A percentile compares a stretch with the other conserved stretches of the same genome.
phyloP scores from a whole-genome alignment of 2,113 vertebrate genomes.

The Halcyon malimbica region DNA sequence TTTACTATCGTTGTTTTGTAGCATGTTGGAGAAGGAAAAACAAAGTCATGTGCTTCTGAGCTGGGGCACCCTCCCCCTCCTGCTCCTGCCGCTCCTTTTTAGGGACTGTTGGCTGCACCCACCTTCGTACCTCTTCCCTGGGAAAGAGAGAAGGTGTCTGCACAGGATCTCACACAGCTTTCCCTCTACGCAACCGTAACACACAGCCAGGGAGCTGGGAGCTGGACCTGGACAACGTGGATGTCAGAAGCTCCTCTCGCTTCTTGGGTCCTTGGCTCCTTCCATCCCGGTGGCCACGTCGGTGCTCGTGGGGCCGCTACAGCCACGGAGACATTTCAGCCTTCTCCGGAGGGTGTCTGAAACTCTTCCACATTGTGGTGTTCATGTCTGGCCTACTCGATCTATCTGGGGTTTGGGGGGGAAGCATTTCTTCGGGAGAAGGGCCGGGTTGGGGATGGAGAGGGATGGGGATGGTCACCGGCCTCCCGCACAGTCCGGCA shows the following conservation, averaged over 20 bases:
- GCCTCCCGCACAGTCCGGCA: background rate
- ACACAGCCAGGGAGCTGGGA: background rate
- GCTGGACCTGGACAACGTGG: rapidly evolving
- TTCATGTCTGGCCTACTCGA: background rate
- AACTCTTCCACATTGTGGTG: background rate
- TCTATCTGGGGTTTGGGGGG: background rate
- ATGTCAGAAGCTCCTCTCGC: background rate
- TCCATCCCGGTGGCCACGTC: rapidly evolving
- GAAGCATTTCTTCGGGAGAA: background rate
- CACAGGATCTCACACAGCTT: background rate
- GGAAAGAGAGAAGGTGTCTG: background rate
- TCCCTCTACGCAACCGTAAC: rapidly evolving
- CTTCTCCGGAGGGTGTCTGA: background rate
- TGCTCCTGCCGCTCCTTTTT: background rate
- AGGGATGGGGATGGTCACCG: background rate
- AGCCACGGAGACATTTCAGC: background rate
- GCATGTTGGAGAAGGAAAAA: background rate
- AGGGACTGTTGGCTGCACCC: background rate
- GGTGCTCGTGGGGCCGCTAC: background rate
- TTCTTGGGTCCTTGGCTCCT: background rate
- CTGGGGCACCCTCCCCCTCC: background rate
- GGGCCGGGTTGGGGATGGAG: background rate
- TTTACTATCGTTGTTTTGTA: background rate
- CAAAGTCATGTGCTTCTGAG: background rate
- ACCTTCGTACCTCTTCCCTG: rapidly evolving